A percentile compares a stretch with the other conserved stretches of the same genome.
These are phyloP conservation scores for Sebastes cheni DNA, from an alignment of 2,797 vertebrate genomes.

Conservation along the genomic window DNA sequence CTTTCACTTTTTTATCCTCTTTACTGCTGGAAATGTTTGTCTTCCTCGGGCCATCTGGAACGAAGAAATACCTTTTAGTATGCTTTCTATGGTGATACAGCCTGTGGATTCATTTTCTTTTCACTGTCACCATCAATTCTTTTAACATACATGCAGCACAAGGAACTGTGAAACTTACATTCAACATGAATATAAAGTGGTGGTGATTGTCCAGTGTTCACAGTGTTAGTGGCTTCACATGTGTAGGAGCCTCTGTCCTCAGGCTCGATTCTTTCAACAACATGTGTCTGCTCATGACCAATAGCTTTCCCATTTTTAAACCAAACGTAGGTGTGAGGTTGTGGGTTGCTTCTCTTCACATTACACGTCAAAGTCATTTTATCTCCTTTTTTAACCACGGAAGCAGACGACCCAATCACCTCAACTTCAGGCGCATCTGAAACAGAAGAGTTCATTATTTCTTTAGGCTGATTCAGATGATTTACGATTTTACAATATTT, in stretches of 20 bases:
- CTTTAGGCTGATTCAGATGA: not conserved
- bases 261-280: fast-evolving
- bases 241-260: constrained; percentile 9
- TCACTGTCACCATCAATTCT: not conserved
- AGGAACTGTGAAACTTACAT: constrained; percentile 62
- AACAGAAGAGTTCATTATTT: constrained; percentile 6
- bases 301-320: fast-evolving
- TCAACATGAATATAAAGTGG: not conserved
- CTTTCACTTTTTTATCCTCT: not conserved
- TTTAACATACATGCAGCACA: not conserved
- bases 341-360: constrained; percentile 47
- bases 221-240: constrained; percentile 24
- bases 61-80: fast-evolving
- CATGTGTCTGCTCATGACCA: fast-evolving
- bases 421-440: constrained; percentile 66
- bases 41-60: constrained; percentile 63
- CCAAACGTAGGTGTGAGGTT: fast-evolving
- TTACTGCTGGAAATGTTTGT: fast-evolving
- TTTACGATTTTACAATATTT: not conserved
- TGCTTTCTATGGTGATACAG: not conserved
- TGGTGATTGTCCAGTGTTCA: fast-evolving
- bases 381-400: not conserved
- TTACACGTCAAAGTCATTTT: constrained; percentile 28
- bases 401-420: fast-evolving
- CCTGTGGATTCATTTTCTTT: not conserved